These are phyloP conservation scores for Neelides folsomi DNA, from an alignment of 2,888 invertebrate species.

Conservation along the genomic window DNA sequence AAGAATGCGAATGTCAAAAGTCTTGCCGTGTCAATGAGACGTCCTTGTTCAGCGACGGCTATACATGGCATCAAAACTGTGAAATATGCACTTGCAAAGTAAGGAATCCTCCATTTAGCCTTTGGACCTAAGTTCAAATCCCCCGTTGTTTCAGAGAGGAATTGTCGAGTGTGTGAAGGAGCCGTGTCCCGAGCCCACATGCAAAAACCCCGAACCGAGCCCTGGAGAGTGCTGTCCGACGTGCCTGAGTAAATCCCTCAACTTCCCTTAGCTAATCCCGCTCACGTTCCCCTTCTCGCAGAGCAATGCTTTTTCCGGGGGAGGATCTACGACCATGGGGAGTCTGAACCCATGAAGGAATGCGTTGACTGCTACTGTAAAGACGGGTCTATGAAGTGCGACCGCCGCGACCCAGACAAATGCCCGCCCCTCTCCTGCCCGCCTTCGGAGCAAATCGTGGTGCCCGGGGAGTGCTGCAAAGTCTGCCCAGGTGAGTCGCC, in stretches of 20 bases:
- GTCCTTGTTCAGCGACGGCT: slow-evolving; percentile 66
- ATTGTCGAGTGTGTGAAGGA: slow-evolving; percentile 69
- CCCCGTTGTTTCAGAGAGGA: slow-evolving; percentile 53
- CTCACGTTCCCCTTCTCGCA: slow-evolving; percentile 37
- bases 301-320: slow-evolving; percentile 58
- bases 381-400: slow-evolving; percentile 68
- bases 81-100: slow-evolving; percentile 78
- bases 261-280: background rate
- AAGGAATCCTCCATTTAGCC: too few relatives aligned
- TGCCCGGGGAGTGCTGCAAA: slow-evolving; percentile 77
- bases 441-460: slow-evolving; percentile 59
- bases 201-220: slow-evolving; percentile 65
- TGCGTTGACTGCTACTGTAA: slow-evolving; percentile 71
- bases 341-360: slow-evolving; percentile 55
- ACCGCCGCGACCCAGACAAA: slow-evolving; percentile 54
- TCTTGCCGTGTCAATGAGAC: slow-evolving; percentile 65
- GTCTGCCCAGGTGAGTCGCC: slow-evolving; percentile 61
- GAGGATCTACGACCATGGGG: slow-evolving; percentile 66
- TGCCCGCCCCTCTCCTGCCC: slow-evolving; percentile 70
- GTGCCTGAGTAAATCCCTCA: slow-evolving; percentile 60
- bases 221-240: slow-evolving; percentile 72
- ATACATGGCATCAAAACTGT: slow-evolving; percentile 72
- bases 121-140: background rate
- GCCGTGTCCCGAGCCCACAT: slow-evolving; percentile 61
- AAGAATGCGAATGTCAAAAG: slow-evolving; percentile 82